phyloP scores from a whole-genome alignment of 2,113 vertebrate genomes.

The Pongo pygmaeus region DNA sequence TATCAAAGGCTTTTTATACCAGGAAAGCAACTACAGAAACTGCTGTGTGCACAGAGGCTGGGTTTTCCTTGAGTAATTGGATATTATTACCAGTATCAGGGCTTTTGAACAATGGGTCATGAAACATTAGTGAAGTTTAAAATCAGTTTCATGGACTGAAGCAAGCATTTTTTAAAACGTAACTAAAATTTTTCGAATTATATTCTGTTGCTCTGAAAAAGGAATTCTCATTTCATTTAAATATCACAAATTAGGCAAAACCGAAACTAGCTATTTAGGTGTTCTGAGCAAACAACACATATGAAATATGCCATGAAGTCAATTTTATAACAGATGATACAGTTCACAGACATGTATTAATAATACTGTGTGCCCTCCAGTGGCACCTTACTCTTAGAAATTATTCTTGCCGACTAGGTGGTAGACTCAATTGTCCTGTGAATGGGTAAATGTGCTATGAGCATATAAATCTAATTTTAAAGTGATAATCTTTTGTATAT shows the following conservation, averaged over 20 bases:
- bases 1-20: neutral
- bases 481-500: neutral
- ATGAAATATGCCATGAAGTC: neutral
- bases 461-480: neutral
- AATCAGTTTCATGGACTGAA: constrained; percentile 24
- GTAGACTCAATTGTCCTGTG: neutral
- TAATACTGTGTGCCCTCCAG: neutral
- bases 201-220: neutral
- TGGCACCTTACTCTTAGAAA: neutral
- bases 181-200: constrained; percentile 12
- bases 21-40: neutral
- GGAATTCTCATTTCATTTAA: neutral
- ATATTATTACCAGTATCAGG: neutral
- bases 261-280: neutral
- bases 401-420: neutral
- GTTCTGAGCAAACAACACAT: neutral
- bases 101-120: neutral
- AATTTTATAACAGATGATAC: neutral
- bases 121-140: neutral
- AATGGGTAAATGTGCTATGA: neutral
- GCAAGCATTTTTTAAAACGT: neutral
- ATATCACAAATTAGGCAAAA: neutral
- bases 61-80: neutral
- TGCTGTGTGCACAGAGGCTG: neutral
- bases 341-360: neutral